Conservation (phyloP, 2,888 invertebrate species). For the Drosophila heteroneura region DNA sequence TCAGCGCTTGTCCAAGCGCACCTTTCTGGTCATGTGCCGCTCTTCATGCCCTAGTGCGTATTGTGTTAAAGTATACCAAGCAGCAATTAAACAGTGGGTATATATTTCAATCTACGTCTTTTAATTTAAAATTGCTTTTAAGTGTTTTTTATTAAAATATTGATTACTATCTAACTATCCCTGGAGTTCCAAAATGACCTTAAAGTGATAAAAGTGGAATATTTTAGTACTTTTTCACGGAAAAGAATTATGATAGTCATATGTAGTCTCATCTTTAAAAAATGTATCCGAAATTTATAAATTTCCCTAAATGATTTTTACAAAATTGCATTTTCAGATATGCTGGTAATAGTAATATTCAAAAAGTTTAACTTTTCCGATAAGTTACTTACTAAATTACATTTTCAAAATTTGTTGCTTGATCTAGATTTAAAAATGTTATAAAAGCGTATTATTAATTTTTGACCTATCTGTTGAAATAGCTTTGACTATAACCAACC, state of each 20-base stretch:
- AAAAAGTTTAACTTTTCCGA: background rate
- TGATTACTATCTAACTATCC: background rate
- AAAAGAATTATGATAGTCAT: background rate
- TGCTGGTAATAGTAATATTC: background rate
- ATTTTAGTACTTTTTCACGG: background rate
- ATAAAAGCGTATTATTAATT: background rate
- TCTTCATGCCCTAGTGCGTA: slow-evolving; percentile 62
- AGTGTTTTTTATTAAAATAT: background rate
- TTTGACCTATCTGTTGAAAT: background rate
- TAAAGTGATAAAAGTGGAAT: background rate
- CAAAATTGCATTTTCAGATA: background rate
- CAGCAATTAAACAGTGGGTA: background rate
- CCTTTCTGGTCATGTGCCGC: slow-evolving; percentile 49
- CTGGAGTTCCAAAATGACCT: too few species aligned
- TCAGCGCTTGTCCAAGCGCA: slow-evolving; percentile 40
- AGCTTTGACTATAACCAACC: background rate
- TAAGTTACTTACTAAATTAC: background rate
- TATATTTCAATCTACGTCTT: background rate
- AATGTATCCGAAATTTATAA: accelerated
- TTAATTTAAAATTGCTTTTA: background rate
- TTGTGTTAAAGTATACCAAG: slow-evolving; percentile 19
- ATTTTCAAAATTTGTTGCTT: background rate
- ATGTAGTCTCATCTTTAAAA: background rate
- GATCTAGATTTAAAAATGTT: background rate
- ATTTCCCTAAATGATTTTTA: background rate